Percentiles rank a stretch among this genome's conserved stretches.
Evolutionary conservation across 2,888 invertebrate genomes (phyloP).

Genomic region (Conistra vaccinii): DNA sequence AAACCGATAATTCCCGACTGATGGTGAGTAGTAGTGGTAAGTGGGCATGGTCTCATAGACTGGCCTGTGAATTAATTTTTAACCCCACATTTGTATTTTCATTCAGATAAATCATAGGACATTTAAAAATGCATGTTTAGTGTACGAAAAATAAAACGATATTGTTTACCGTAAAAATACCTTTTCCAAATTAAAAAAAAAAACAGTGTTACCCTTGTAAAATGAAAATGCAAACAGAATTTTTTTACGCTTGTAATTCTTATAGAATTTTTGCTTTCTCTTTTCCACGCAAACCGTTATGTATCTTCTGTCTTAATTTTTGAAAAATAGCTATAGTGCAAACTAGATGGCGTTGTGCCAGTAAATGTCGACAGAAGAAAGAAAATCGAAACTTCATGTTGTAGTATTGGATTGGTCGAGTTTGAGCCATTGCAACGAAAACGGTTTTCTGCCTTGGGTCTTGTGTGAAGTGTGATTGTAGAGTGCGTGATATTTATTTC

Average conservation of each 20-base stretch:
- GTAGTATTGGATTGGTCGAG: conserved; percentile 67
- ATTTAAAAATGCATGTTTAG: fast-evolving
- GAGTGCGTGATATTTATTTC: conserved; percentile 85
- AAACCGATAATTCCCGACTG: too few relatives aligned
- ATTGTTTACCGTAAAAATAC: not conserved
- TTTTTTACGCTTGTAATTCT: conserved; percentile 33
- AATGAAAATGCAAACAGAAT: not conserved
- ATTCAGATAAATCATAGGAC: not conserved
- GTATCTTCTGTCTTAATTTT: conserved; percentile 38
- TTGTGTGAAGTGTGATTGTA: conserved; percentile 87
- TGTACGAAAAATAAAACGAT: not conserved
- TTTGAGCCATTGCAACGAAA: conserved; percentile 84
- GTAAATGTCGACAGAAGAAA: conserved; percentile 69
- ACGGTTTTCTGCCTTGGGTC: conserved; percentile 90
- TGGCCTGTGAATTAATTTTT: not conserved
- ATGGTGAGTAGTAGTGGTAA: not conserved
- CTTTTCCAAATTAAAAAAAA: not conserved
- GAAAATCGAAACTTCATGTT: conserved; percentile 81
- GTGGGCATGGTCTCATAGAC: not conserved
- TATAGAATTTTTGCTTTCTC: conserved; percentile 14
- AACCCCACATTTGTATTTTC: not conserved
- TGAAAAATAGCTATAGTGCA: not conserved
- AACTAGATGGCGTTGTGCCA: conserved; percentile 76
- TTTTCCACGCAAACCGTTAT: conserved; percentile 5
- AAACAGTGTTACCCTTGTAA: not conserved